Percentiles rank a stretch among this genome's conserved stretches.
phyloP scores from a whole-genome alignment of 2,888 invertebrate species.

The Orchesellides sinensis region DNA sequence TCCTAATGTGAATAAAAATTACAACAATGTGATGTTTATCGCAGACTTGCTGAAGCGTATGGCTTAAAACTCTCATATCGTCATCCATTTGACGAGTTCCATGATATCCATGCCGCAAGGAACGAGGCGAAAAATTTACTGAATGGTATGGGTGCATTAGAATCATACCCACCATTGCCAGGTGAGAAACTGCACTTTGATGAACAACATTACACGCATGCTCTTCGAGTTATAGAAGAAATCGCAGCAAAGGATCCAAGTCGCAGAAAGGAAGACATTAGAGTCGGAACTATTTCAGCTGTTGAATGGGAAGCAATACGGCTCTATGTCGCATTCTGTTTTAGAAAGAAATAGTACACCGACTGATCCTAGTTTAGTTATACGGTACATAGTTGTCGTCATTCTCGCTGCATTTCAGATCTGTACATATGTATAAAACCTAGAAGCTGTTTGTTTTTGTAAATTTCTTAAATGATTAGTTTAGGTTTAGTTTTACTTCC shows the following conservation, averaged over 20 bases:
- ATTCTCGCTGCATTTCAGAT: too few species aligned
- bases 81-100: constrained; percentile 87
- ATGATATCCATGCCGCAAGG: constrained; percentile 75
- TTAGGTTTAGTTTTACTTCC: too few species aligned
- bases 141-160: constrained; percentile 68
- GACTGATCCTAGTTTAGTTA: too few species aligned
- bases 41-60: constrained; percentile 79
- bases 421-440: too few species aligned
- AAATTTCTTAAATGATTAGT: too few species aligned
- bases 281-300: constrained; percentile 89
- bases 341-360: constrained; percentile 64
- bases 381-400: too few species aligned
- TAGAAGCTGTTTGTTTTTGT: too few species aligned
- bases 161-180: constrained; percentile 84
- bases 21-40: constrained; percentile 25
- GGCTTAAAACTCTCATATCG: constrained; percentile 78
- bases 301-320: constrained; percentile 94
- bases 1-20: too few species aligned
- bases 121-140: constrained; percentile 31
- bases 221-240: constrained; percentile 77
- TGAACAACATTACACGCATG: constrained; percentile 84
- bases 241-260: constrained; percentile 78
- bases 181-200: constrained; percentile 81
- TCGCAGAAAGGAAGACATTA: constrained; percentile 75
- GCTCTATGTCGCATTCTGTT: constrained; percentile 71